Percentiles rank a stretch among this genome's conserved stretches.
Evolutionary conservation across 1,140 invertebrate species (phyloP).

Genomic region (Megalonaias nervosa): DNA sequence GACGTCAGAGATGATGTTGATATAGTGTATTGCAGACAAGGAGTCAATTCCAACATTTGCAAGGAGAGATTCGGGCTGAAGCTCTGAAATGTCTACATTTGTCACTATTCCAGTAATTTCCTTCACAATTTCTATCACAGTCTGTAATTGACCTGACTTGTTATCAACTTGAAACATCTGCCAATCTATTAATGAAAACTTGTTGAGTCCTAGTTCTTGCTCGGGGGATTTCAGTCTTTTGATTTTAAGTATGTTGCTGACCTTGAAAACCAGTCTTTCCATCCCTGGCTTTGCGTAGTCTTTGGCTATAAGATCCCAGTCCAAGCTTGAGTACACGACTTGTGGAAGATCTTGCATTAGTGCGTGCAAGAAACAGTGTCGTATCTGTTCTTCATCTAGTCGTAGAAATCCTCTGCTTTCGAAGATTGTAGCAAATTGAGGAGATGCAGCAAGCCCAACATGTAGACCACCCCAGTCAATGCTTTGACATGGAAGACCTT

Average conservation of each 20-base stretch:
- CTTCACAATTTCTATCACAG: no score
- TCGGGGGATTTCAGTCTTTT: no score
- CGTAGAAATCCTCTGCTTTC: constrained; percentile 18
- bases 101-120: no score
- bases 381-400: constrained; percentile 12
- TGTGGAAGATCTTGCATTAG: constrained; percentile 11
- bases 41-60: no score
- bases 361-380: constrained; percentile 27
- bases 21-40: no score
- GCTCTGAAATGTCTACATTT: no score
- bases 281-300: not conserved
- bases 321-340: constrained; percentile 10
- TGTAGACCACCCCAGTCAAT: constrained; percentile 42
- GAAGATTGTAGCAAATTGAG: constrained; percentile 17
- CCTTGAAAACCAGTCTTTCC: not conserved
- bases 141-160: no score
- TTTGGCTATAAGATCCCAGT: constrained; percentile 17
- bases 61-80: no score
- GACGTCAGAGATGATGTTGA: no score
- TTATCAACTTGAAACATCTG: no score
- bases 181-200: no score
- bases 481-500: constrained; percentile 26
- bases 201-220: not conserved
- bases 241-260: not conserved
- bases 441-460: constrained; percentile 26